Conservation (phyloP, 2,888 invertebrate genomes). For the Noctua fimbriata region DNA sequence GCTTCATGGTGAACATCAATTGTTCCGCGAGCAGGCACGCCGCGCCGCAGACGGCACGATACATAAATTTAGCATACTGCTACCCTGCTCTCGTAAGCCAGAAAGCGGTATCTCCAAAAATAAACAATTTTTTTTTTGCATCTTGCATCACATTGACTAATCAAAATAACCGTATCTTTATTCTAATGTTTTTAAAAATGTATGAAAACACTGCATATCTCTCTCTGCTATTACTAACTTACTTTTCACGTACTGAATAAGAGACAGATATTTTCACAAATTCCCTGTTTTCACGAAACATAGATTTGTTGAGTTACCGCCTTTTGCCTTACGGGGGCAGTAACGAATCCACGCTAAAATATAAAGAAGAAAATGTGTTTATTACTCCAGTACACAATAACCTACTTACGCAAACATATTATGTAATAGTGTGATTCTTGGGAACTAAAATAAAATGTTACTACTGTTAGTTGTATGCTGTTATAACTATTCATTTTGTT, state of each 20-base stretch:
- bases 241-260: neutral
- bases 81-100: slow-evolving; percentile 10
- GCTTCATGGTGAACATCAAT: slow-evolving; percentile 79
- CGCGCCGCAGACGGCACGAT: slow-evolving; percentile 66
- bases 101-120: neutral
- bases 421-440: slow-evolving; percentile 9
- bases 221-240: neutral
- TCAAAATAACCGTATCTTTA: neutral
- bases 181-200: neutral
- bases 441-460: slow-evolving; percentile 12
- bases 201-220: neutral
- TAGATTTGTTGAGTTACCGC: slow-evolving; percentile 2
- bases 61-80: slow-evolving; percentile 69
- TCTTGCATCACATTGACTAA: neutral
- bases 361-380: slow-evolving; percentile 59
- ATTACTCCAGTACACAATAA: slow-evolving; percentile 57
- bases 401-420: slow-evolving; percentile 44
- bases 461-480: slow-evolving; percentile 6
- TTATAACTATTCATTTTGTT: slow-evolving; percentile 10
- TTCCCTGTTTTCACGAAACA: neutral
- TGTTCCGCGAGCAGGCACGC: slow-evolving; percentile 74
- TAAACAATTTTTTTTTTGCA: neutral
- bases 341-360: slow-evolving; percentile 51
- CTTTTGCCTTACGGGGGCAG: neutral
- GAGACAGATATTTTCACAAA: neutral